These are phyloP conservation scores for Zophobas morio DNA, from an alignment of 1,140 invertebrate genomes.

Conservation along the genomic window DNA sequence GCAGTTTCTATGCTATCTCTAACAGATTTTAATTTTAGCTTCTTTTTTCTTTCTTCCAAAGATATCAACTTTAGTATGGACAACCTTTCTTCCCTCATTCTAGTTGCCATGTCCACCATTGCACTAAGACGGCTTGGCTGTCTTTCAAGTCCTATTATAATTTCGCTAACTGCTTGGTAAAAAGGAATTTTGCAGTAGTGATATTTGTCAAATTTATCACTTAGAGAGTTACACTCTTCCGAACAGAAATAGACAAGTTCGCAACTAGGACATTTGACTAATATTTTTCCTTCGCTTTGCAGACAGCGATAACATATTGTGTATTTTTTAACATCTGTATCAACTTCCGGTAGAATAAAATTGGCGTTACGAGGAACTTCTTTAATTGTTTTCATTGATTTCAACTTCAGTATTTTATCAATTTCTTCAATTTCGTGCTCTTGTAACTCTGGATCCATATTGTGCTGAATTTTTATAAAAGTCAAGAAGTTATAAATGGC, in stretches of 20 bases:
- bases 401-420: conserved; percentile 30
- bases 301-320: conserved; percentile 61
- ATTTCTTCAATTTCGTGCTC: conserved; percentile 33
- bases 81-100: conserved; percentile 5
- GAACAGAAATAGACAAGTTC: conserved; percentile 61
- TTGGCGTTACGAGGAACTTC: not conserved
- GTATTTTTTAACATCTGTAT: conserved; percentile 55
- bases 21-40: not conserved
- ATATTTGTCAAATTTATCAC: conserved; percentile 50
- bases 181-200: conserved; percentile 57
- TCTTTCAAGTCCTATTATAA: not conserved
- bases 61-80: not conserved
- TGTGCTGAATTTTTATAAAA: conserved; percentile 30
- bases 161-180: conserved; percentile 51
- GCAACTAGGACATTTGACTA: conserved; percentile 59
- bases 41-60: not conserved
- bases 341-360: conserved; percentile 38
- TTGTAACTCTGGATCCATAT: not conserved
- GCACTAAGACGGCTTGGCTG: conserved; percentile 11
- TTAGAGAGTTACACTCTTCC: conserved; percentile 57
- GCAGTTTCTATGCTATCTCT: conserved; percentile 1
- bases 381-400: not conserved
- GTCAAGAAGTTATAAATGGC: conserved; percentile 45
- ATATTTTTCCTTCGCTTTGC: conserved; percentile 49
- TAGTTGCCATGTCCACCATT: conserved; percentile 6